Evolutionary conservation across 92 coral and sea anemone species (phyloP), one percentile per base, ranked within the genome.

Genomic region (Actinostola sp.): DNA sequence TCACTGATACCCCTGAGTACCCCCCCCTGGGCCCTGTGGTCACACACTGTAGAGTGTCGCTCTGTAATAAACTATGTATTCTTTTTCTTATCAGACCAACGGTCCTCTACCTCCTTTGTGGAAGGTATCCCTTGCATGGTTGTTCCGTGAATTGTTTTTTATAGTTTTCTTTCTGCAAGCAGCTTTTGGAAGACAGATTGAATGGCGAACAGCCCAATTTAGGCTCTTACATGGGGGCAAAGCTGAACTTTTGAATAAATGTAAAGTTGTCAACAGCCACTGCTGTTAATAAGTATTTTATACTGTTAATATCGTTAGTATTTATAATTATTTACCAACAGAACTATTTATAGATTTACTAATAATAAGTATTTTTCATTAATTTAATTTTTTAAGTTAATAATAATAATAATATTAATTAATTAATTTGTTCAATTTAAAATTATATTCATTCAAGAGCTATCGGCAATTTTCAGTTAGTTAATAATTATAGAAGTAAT

Each of bases 161-260:
- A 30, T 92, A 44, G 72, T 81, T 16, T 92, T 95, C 67, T 95
- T 92, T 71, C 68, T 92, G 35, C 97, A 92, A 62, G 99, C 97
- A 32, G 88, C 92, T 0, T 86, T 89, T 75, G 99, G 99, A 0
- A 86, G 97, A 21, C 78, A 89, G 57, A 95, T 95, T 64, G 93
- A 94, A 55, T 95, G 99, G 99, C 82, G 97, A 44, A 92, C 97
- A 16, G 86, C 97, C 19, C 88, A 82, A 35, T 93, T 95, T 64
- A 82, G 81, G 67, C 78, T 95, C 9, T 70, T 76, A 78, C 74
- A 87, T 60, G 99, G 99, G 13, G 99, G 99, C 30, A 95, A 95
- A 72, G 99, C 99, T 49, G 97, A 95, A 73, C 84, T 88, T 29
- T 74, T 95, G 0, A 84, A 85, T 25, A 87, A 83, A 61, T 81